Evolutionary conservation across 2,113 vertebrate species (phyloP).

Genomic region (Arvicanthis niloticus): DNA sequence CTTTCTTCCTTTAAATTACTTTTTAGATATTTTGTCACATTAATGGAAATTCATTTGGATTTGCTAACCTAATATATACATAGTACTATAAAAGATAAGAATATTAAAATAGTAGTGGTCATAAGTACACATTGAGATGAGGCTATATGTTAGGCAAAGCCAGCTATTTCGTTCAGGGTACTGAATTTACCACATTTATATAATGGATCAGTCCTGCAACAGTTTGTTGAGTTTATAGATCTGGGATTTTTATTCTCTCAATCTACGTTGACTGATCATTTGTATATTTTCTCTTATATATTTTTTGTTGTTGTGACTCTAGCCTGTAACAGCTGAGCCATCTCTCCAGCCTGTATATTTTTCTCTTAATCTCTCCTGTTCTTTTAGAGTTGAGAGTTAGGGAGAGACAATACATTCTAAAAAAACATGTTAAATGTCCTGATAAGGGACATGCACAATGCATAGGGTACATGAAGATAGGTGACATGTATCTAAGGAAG

Average conservation of each 20-base stretch:
- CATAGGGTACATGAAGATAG: background rate
- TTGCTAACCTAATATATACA: background rate
- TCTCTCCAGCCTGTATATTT: too few species aligned
- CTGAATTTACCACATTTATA: background rate
- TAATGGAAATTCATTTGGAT: background rate
- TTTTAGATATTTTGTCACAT: background rate
- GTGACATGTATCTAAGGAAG: background rate
- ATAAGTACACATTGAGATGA: background rate
- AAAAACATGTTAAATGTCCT: background rate
- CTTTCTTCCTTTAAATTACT: background rate
- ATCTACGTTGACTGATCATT: background rate
- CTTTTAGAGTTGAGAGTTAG: background rate
- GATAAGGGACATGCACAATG: background rate
- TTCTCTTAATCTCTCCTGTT: background rate
- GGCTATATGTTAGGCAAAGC: constrained; percentile 24
- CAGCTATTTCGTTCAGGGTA: background rate
- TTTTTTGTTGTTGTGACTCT: too few species aligned
- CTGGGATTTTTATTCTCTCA: background rate
- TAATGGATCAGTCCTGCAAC: background rate
- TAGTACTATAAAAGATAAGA: constrained; percentile 12
- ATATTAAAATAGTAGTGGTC: background rate
- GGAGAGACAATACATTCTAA: constrained; percentile 8
- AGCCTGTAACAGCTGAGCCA: too few species aligned
- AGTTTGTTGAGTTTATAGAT: background rate
- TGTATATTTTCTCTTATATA: background rate